Evolutionary conservation across 2,113 vertebrate genomes (phyloP).

Genomic region (Sorex fumeus): DNA sequence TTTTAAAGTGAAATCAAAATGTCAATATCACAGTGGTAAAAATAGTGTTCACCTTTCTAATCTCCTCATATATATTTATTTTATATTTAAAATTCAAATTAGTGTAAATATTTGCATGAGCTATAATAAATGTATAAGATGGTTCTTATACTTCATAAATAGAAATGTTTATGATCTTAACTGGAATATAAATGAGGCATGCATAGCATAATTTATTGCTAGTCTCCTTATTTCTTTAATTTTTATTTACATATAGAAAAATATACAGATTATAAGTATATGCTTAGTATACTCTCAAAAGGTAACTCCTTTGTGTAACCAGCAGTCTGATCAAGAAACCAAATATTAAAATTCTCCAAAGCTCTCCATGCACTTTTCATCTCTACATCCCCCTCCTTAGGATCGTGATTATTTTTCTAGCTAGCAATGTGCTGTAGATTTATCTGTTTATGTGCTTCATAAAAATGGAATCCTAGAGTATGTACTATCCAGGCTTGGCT

Average conservation of each 20-base stretch:
- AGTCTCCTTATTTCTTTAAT: constrained; percentile 34
- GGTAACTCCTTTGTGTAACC: neutral
- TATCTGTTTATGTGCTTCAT: neutral
- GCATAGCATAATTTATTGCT: neutral
- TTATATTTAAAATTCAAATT: constrained; percentile 21
- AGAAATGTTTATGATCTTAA: neutral
- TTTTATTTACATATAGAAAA: neutral
- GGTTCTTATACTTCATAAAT: neutral
- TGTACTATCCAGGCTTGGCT: neutral
- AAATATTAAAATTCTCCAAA: neutral
- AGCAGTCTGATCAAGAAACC: neutral
- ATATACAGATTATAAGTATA: neutral
- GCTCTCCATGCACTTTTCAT: neutral
- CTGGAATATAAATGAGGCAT: neutral
- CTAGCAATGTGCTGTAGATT: neutral
- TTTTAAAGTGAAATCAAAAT: constrained; percentile 27
- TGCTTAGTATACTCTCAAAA: neutral
- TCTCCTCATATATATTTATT: constrained; percentile 18
- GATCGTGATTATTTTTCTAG: neutral
- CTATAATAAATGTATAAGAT: neutral
- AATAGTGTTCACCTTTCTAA: neutral
- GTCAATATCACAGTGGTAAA: neutral
- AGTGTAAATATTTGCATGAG: neutral
- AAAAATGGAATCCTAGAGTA: neutral
- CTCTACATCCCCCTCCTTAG: neutral